Percentiles rank a stretch among this genome's conserved stretches.
Conservation (phyloP, 2,797 vertebrate species). For the Myripristis jacobus region DNA sequence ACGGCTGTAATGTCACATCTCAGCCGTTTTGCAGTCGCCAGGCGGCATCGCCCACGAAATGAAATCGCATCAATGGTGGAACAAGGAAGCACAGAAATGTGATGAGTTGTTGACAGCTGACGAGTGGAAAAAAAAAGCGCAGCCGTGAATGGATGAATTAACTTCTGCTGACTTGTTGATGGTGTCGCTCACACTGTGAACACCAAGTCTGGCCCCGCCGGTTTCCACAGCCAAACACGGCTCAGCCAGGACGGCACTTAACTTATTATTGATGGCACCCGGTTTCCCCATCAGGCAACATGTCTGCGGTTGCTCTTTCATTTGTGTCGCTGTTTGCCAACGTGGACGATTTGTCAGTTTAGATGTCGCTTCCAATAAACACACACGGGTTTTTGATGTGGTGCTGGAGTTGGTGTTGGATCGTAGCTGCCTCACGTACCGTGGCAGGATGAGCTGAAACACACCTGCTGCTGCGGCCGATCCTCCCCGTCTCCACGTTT, state of each 20-base stretch:
- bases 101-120: too few species aligned
- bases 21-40: too few species aligned
- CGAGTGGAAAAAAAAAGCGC: too few species aligned
- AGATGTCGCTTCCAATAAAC: slow-evolving; percentile 21
- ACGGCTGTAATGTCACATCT: too few species aligned
- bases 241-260: too few species aligned
- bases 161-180: too few species aligned
- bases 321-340: not conserved
- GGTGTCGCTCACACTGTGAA: too few species aligned
- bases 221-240: not conserved
- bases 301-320: slow-evolving; percentile 25
- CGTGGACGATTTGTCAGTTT: not conserved
- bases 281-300: slow-evolving; percentile 14
- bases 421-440: slow-evolving; percentile 33
- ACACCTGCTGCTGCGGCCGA: slow-evolving; percentile 27
- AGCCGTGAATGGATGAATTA: too few species aligned
- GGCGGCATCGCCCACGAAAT: too few species aligned
- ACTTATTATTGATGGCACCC: slow-evolving; percentile 7
- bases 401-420: not conserved
- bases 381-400: not conserved
- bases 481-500: slow-evolving; percentile 32
- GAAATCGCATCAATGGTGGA: too few species aligned
- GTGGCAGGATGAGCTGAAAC: slow-evolving; percentile 1
- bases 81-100: too few species aligned
- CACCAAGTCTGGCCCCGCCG: too few species aligned